phyloP scores from a whole-genome alignment of 2,113 vertebrate species.

The Bubo bubo region DNA sequence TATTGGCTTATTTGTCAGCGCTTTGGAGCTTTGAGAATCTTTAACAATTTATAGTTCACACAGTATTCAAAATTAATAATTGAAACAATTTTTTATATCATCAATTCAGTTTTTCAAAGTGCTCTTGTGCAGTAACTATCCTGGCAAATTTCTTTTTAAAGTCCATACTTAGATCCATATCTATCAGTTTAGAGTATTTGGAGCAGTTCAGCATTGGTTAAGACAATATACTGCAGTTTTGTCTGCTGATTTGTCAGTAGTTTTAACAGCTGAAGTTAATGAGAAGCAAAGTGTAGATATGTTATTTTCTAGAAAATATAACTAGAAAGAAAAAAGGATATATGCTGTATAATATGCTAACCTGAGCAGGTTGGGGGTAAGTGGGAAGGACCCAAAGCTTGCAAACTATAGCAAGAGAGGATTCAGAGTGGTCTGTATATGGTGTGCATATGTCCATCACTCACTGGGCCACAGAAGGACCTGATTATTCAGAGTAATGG shows the following conservation, averaged over 20 bases:
- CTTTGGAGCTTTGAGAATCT: neutral
- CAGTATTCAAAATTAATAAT: neutral
- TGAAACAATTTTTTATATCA: neutral
- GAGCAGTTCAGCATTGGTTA: neutral
- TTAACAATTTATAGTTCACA: neutral
- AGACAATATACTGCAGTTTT: neutral
- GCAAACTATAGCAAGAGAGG: neutral
- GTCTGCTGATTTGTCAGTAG: neutral
- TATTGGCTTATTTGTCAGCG: neutral
- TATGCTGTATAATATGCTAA: neutral
- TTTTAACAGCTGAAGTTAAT: neutral
- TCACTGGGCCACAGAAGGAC: neutral
- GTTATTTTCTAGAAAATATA: neutral
- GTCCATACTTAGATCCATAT: neutral
- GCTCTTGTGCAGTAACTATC: neutral
- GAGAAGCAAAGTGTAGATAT: neutral
- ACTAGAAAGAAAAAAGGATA: neutral
- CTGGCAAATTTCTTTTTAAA: neutral
- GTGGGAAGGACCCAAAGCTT: neutral
- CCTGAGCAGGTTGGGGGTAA: neutral
- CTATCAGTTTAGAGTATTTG: neutral
- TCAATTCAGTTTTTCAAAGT: neutral
- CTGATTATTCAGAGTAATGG: neutral
- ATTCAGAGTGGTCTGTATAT: neutral
- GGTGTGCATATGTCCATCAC: neutral